phyloP scores from a whole-genome alignment of 2,888 invertebrate genomes.

The Formica aserva region DNA sequence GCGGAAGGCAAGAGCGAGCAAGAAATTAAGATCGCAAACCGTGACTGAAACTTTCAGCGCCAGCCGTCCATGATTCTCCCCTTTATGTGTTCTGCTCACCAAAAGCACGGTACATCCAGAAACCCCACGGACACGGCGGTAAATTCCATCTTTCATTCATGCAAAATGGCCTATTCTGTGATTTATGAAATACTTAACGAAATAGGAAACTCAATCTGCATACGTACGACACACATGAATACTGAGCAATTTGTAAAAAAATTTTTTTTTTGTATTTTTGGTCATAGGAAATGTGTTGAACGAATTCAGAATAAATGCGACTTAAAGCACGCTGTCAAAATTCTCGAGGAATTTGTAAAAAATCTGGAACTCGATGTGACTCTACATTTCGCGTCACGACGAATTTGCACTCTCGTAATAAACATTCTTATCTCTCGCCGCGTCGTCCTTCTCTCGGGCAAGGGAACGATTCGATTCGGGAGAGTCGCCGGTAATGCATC shows the following conservation, averaged over 20 bases:
- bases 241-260: background rate
- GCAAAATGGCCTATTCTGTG: slow-evolving; percentile 20
- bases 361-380: background rate
- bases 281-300: background rate
- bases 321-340: background rate
- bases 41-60: slow-evolving; percentile 52
- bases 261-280: background rate
- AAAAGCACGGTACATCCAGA: slow-evolving; percentile 27
- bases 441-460: background rate
- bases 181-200: slow-evolving; percentile 9
- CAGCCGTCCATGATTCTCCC: slow-evolving; percentile 40
- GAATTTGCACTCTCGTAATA: background rate
- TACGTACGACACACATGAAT: background rate
- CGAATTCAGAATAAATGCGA: background rate
- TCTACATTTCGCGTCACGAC: background rate
- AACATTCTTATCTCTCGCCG: slow-evolving; percentile 20
- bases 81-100: slow-evolving; percentile 24
- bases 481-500: slow-evolving; percentile 29
- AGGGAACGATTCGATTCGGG: background rate
- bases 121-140: slow-evolving; percentile 22
- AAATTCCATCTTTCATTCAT: slow-evolving; percentile 40
- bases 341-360: background rate
- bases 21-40: slow-evolving; percentile 55
- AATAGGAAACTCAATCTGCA: background rate
- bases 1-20: slow-evolving; percentile 24